These are phyloP conservation scores for Rhabdophis nuchalis DNA, from an alignment of 2,797 vertebrate species.

Conservation along the genomic window DNA sequence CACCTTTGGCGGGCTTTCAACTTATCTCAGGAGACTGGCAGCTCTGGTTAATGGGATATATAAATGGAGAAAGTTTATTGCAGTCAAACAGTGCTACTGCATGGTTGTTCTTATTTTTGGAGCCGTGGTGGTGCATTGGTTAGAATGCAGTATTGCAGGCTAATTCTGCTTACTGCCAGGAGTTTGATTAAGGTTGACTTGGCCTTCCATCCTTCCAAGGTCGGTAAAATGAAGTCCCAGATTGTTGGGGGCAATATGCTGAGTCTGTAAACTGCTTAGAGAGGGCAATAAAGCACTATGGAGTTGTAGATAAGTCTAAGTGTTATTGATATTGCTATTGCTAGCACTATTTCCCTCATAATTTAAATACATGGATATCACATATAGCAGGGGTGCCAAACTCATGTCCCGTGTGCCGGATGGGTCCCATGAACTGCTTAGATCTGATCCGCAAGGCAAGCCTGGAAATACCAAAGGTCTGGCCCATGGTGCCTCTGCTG, in stretches of 20 bases:
- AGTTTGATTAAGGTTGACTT: neutral
- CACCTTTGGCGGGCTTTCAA: conserved; percentile 65
- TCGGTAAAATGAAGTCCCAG: neutral
- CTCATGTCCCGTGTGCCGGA: too few relatives aligned
- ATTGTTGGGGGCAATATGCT: neutral
- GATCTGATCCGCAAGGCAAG: too few relatives aligned
- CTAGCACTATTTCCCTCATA: neutral
- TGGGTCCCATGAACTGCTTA: too few relatives aligned
- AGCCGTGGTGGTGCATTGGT: neutral
- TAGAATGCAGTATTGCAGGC: neutral
- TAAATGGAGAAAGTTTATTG: conserved; percentile 15
- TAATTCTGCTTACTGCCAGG: neutral
- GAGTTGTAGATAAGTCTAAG: neutral
- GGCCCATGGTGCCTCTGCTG: too few relatives aligned
- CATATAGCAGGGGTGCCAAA: neutral
- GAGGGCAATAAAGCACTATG: neutral
- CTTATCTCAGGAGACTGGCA: conserved; percentile 62
- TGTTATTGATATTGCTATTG: neutral
- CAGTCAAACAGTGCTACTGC: neutral
- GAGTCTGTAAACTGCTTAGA: neutral
- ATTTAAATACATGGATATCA: neutral
- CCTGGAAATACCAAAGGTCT: too few relatives aligned
- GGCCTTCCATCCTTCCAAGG: neutral
- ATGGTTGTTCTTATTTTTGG: neutral
- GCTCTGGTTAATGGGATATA: conserved; percentile 39